Evolutionary conservation across 2,797 vertebrate genomes (phyloP).

Genomic region (Semaprochilodus insignis): DNA sequence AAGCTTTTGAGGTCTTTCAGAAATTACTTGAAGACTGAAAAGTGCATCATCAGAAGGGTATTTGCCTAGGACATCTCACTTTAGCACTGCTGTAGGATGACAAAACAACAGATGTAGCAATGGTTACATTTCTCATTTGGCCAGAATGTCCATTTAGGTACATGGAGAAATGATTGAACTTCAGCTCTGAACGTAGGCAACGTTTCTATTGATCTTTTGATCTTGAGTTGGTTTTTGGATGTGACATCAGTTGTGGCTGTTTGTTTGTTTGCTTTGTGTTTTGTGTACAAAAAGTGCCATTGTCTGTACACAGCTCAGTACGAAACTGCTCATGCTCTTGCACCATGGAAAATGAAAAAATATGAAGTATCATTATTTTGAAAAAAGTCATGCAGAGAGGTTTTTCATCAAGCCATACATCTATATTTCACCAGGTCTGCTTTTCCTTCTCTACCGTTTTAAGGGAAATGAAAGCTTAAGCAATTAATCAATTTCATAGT

Average conservation of each 20-base stretch:
- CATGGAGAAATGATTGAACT: too few species aligned
- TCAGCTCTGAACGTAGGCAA: too few species aligned
- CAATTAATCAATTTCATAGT: neutral
- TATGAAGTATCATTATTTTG: neutral
- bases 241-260: neutral
- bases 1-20: too few species aligned
- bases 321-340: neutral
- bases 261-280: neutral
- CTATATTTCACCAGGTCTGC: neutral
- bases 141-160: too few species aligned
- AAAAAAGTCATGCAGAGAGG: neutral
- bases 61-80: too few species aligned
- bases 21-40: too few species aligned
- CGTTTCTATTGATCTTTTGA: too few species aligned
- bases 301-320: neutral
- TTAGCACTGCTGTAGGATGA: too few species aligned
- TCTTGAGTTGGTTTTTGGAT: neutral
- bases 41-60: too few species aligned
- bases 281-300: neutral
- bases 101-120: too few species aligned
- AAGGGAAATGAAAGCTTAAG: neutral
- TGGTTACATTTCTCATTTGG: too few species aligned
- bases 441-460: neutral
- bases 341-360: constrained; percentile 1
- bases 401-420: constrained; percentile 8